These are phyloP conservation scores for Diorhabda sublineata DNA, from an alignment of 1,140 invertebrate genomes.

Conservation along the genomic window DNA sequence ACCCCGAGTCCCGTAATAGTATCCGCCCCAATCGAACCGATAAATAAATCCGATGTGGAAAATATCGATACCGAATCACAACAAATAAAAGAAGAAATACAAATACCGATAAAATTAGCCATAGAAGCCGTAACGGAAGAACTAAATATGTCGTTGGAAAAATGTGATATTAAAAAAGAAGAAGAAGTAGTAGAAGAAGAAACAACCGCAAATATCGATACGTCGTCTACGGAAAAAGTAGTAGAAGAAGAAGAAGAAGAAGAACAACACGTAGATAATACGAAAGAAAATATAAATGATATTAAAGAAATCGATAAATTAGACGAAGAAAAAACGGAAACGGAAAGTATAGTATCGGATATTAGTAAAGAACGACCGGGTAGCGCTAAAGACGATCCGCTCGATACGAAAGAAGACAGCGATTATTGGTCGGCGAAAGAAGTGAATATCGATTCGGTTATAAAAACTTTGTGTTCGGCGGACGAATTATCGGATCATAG, in stretches of 20 bases:
- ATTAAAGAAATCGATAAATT: constrained; percentile 38
- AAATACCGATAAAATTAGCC: constrained; percentile 29
- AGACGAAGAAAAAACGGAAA: constrained; percentile 39
- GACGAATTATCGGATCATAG: constrained; percentile 48
- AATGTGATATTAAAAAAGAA: constrained; percentile 23
- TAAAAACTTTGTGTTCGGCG: constrained; percentile 61
- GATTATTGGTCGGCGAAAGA: constrained; percentile 74
- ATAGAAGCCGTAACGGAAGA: constrained; percentile 41
- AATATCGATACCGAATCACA: not conserved
- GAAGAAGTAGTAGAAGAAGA: constrained; percentile 19
- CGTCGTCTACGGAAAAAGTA: not conserved
- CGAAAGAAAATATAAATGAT: constrained; percentile 13
- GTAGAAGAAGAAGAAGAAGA: constrained; percentile 10
- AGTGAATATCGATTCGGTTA: constrained; percentile 72
- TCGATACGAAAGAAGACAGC: constrained; percentile 63
- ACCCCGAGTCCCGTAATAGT: constrained; percentile 54
- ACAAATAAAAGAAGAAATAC: constrained; percentile 14
- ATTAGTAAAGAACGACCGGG: constrained; percentile 35
- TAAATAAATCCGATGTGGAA: constrained; percentile 24
- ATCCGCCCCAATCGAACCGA: constrained; percentile 24
- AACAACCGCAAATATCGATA: constrained; percentile 18
- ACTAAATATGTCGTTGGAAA: constrained; percentile 34
- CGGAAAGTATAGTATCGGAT: constrained; percentile 36
- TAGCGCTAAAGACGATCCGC: constrained; percentile 48
- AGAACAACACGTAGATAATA: constrained; percentile 21